A percentile compares a stretch with the other conserved stretches of the same genome.
Evolutionary conservation across 2,113 vertebrate genomes (phyloP).

Genomic region (Tapirus terrestris): DNA sequence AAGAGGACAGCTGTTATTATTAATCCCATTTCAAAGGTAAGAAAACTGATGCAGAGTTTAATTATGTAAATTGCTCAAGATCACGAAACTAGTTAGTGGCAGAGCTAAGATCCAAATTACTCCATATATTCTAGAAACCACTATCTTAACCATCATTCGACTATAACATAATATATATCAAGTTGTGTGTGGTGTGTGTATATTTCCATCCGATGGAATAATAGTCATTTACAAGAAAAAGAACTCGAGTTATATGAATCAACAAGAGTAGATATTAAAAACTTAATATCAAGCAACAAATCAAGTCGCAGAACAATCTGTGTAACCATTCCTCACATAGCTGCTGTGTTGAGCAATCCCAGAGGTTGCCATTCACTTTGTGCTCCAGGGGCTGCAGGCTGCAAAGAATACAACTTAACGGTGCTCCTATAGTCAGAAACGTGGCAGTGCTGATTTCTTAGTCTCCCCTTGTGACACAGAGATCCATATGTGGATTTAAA

Average conservation of each 20-base stretch:
- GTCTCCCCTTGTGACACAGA: neutral
- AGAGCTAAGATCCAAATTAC: neutral
- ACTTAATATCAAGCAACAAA: neutral
- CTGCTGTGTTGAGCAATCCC: neutral
- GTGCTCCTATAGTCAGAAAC: neutral
- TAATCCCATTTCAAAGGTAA: neutral
- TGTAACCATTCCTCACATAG: neutral
- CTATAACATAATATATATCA: neutral
- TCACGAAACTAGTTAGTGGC: neutral
- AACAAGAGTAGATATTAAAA: neutral
- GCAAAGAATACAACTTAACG: neutral
- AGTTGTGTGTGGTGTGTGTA: neutral
- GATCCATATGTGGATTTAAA: neutral
- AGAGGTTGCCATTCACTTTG: neutral
- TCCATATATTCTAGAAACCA: neutral
- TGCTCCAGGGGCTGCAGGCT: too few relatives aligned
- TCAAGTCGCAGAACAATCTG: neutral
- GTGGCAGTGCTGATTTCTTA: neutral
- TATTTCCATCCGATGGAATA: neutral
- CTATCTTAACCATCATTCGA: neutral
- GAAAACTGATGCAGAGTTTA: neutral
- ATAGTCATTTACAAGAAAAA: neutral
- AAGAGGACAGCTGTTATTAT: neutral
- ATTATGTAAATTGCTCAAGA: neutral
- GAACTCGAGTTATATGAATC: neutral